Evolutionary conservation across 2,888 invertebrate species (phyloP).

Genomic region (Xanthia togata): DNA sequence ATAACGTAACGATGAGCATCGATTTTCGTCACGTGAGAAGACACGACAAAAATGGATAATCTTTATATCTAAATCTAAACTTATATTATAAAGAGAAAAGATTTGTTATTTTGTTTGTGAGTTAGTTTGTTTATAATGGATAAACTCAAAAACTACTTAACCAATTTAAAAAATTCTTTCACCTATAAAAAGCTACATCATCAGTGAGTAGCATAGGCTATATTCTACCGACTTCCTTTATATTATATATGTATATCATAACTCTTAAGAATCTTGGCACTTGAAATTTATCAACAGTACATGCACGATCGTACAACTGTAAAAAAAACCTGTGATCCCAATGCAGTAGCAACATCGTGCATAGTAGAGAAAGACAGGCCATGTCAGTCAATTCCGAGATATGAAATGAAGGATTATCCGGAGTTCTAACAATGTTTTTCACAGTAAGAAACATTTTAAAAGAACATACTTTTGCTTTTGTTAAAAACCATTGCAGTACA

Average conservation of each 20-base stretch:
- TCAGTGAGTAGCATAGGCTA: no score
- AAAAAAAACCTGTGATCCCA: conserved; percentile 2
- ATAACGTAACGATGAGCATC: neutral
- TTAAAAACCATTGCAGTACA: conserved; percentile 42
- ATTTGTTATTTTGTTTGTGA: no score
- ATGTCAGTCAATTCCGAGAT: no score
- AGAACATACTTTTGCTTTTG: neutral
- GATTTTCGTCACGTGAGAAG: neutral
- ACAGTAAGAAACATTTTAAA: conserved; percentile 2
- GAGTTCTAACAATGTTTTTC: neutral
- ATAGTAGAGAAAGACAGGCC: neutral
- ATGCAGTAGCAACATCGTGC: neutral
- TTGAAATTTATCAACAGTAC: neutral
- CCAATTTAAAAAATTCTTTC: no score
- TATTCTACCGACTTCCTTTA: no score
- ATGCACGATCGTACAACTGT: neutral
- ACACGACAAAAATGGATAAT: neutral
- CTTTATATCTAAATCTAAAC: no score
- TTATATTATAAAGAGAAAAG: no score
- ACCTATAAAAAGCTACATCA: no score
- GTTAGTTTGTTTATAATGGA: no score
- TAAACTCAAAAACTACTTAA: no score
- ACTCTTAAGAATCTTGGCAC: neutral
- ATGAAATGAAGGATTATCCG: neutral
- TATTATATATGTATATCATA: no score